A percentile compares a stretch with the other conserved stretches of the same genome.
Evolutionary conservation across 1,140 invertebrate species (phyloP).

Genomic region (Brachionus rubens): DNA sequence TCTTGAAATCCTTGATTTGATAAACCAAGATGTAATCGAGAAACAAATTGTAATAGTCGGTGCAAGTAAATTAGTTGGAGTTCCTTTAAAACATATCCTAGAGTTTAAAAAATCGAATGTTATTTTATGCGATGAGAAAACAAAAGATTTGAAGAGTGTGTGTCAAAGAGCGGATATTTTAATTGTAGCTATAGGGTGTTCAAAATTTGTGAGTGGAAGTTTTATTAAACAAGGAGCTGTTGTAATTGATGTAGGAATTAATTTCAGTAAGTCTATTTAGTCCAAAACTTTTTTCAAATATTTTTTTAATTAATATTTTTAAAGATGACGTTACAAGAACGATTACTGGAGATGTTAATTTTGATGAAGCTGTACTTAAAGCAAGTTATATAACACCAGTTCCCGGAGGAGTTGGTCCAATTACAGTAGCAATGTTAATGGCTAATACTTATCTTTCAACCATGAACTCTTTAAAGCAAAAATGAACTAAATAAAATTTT

Average conservation of each 20-base stretch:
- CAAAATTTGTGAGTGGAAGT: conserved; percentile 84
- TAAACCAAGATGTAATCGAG: conserved; percentile 70
- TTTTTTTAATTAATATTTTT: conserved; percentile 62
- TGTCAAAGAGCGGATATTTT: conserved; percentile 78
- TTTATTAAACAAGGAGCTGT: conserved; percentile 97
- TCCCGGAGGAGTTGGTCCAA: conserved; percentile 93
- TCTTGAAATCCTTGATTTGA: conserved; percentile 79
- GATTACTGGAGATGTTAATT: conserved; percentile 82
- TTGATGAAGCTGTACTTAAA: conserved; percentile 69
- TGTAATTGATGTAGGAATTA: conserved; percentile 98
- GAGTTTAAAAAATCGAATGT: conserved; percentile 75
- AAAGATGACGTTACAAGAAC: conserved; percentile 56
- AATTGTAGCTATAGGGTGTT: conserved; percentile 86
- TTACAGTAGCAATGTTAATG: conserved; percentile 97
- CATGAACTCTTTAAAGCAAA: background rate
- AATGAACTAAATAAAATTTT: no score
- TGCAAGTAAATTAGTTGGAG: conserved; percentile 93
- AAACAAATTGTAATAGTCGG: conserved; percentile 87
- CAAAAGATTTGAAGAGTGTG: conserved; percentile 73
- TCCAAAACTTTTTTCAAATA: background rate
- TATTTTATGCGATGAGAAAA: conserved; percentile 91
- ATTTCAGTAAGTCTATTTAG: conserved; percentile 58
- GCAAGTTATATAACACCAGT: conserved; percentile 91
- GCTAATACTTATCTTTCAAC: conserved; percentile 74
- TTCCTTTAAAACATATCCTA: conserved; percentile 70